Conservation (phyloP, 2,888 invertebrate species). For the Apoda limacodes region DNA sequence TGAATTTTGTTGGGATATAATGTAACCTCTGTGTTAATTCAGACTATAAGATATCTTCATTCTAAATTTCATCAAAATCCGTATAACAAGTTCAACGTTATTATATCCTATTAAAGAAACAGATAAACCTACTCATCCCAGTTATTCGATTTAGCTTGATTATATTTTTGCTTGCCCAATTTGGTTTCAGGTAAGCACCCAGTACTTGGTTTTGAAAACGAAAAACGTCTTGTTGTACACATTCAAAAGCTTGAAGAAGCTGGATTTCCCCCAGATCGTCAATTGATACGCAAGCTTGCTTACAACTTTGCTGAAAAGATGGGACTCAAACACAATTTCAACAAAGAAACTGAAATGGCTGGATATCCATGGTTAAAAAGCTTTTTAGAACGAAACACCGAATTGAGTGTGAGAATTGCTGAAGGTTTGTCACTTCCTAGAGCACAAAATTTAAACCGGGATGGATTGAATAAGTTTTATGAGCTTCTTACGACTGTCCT, state of each 20-base stretch:
- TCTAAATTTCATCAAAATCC: too few relatives aligned
- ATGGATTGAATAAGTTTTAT: slow-evolving; percentile 22
- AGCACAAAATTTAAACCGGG: slow-evolving; percentile 20
- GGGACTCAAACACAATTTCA: slow-evolving; percentile 19
- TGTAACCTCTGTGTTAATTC: too few relatives aligned
- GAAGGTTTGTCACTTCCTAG: slow-evolving; percentile 25
- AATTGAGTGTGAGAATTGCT: slow-evolving; percentile 22
- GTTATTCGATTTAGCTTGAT: too few relatives aligned
- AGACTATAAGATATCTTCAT: too few relatives aligned
- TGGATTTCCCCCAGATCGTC: slow-evolving; percentile 17
- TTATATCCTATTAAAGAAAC: too few relatives aligned
- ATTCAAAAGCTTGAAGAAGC: slow-evolving; percentile 17
- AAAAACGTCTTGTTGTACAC: slow-evolving; percentile 12
- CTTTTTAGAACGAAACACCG: slow-evolving; percentile 21
- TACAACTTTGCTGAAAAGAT: slow-evolving; percentile 22
- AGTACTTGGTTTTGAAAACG: too few relatives aligned
- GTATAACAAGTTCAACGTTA: too few relatives aligned
- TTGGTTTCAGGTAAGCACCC: slow-evolving; percentile 11
- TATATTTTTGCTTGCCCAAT: too few relatives aligned
- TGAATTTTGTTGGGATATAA: too few relatives aligned
- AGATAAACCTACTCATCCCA: too few relatives aligned
- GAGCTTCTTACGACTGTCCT: slow-evolving; percentile 18
- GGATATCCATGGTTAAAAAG: slow-evolving; percentile 22
- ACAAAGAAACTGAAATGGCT: too few relatives aligned
- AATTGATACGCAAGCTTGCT: slow-evolving; percentile 18